Percentiles rank a stretch among this genome's conserved stretches.
phyloP scores from a whole-genome alignment of 2,113 vertebrate species.

The Hypocryptadius cinnamomeus region DNA sequence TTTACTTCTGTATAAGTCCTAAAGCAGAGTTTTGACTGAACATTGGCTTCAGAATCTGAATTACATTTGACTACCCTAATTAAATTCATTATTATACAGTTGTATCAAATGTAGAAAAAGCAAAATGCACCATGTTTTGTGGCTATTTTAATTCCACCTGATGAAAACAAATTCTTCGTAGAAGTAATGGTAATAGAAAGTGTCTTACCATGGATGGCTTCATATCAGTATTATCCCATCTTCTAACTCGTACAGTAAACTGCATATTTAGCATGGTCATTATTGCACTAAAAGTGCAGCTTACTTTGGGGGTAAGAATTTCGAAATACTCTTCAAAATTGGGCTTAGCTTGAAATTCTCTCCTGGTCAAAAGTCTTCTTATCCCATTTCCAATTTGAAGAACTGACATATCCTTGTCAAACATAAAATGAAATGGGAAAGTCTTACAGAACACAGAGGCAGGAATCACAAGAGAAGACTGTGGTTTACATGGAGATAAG shows the following conservation, averaged over 20 bases:
- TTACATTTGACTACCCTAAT: neutral
- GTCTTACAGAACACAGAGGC: constrained; percentile 90
- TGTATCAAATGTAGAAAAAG: neutral
- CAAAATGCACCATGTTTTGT: neutral
- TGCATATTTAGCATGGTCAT: constrained; percentile 96
- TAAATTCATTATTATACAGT: neutral
- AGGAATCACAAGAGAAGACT: constrained; percentile 87
- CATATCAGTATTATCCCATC: constrained; percentile 72
- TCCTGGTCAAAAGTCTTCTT: constrained; percentile 81
- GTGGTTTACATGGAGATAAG: constrained; percentile 84
- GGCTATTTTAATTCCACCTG: neutral
- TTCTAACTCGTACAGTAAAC: constrained; percentile 86
- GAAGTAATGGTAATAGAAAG: neutral
- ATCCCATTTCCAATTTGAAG: constrained; percentile 91
- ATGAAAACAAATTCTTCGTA: neutral
- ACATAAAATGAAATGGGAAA: constrained; percentile 95
- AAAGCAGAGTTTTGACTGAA: neutral
- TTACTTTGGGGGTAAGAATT: constrained; percentile 88
- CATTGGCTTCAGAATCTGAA: neutral
- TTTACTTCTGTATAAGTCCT: neutral
- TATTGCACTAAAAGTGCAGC: constrained; percentile 87
- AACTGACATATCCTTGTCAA: constrained; percentile 89
- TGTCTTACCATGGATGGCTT: constrained; percentile 84
- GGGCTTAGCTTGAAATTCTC: constrained; percentile 80
- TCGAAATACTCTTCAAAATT: constrained; percentile 88